A percentile compares a stretch with the other conserved stretches of the same genome.
Evolutionary conservation across 1,140 invertebrate species (phyloP).

Genomic region (Wasmannia auropunctata): DNA sequence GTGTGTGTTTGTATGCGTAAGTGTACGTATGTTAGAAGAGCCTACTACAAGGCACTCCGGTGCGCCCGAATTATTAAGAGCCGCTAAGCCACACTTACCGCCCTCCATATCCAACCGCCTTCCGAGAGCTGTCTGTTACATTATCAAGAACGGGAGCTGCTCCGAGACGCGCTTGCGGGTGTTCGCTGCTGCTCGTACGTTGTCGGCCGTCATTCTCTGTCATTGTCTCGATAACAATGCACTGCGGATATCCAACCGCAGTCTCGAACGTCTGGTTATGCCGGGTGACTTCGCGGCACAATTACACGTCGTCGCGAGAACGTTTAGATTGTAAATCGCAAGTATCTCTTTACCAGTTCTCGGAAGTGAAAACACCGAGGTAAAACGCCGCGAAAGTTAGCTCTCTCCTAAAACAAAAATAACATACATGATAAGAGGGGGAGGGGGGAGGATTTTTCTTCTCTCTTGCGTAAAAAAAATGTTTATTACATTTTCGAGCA

Average conservation of each 20-base stretch:
- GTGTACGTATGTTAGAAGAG: slow-evolving; percentile 23
- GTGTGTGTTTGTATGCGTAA: slow-evolving; percentile 21
- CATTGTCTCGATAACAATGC: slow-evolving; percentile 59
- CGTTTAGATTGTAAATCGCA: slow-evolving; percentile 19
- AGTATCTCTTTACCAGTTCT: not conserved
- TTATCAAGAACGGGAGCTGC: slow-evolving; percentile 72
- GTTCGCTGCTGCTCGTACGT: slow-evolving; percentile 39
- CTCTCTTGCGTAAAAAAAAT: not conserved
- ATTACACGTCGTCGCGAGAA: slow-evolving; percentile 39
- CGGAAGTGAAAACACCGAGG: not conserved
- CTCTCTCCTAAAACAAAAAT: not conserved
- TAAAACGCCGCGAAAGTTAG: not conserved
- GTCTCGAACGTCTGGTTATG: slow-evolving; percentile 23
- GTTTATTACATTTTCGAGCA: too few species aligned
- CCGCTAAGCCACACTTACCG: slow-evolving; percentile 78
- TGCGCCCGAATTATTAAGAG: slow-evolving; percentile 81
- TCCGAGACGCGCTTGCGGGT: slow-evolving; percentile 31
- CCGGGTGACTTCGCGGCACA: slow-evolving; percentile 35
- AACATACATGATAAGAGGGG: not conserved
- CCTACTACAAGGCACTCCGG: slow-evolving; percentile 71
- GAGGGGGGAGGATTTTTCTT: not conserved
- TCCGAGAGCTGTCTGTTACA: slow-evolving; percentile 72
- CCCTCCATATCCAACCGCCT: slow-evolving; percentile 56
- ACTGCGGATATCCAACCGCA: slow-evolving; percentile 36
- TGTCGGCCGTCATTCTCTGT: slow-evolving; percentile 49